Percentiles rank a stretch among this genome's conserved stretches.
Evolutionary conservation across 1,140 invertebrate genomes (phyloP).

Genomic region (Drosophila sp.): DNA sequence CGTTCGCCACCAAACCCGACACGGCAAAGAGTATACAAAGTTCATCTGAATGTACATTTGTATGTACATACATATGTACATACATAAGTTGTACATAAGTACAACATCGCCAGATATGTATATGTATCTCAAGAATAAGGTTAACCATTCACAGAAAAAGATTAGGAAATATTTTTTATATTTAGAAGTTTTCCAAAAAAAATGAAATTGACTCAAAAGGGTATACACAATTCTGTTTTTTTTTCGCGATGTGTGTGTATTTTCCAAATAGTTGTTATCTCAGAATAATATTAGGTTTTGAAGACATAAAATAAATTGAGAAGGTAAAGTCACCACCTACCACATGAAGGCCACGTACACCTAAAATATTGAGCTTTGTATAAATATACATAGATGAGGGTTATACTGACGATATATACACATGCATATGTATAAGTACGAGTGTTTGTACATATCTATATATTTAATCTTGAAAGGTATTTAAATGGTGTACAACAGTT

Average conservation of each 20-base stretch:
- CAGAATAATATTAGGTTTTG: conserved; percentile 11
- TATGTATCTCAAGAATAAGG: no score
- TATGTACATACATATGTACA: no score
- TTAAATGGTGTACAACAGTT: not conserved
- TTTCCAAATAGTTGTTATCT: conserved; percentile 3
- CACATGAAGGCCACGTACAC: conserved; percentile 12
- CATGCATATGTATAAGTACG: not conserved
- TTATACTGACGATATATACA: not conserved
- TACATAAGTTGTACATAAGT: no score
- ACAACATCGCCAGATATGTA: no score
- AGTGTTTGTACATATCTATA: not conserved
- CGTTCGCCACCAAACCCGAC: conserved; percentile 39
- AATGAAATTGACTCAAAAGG: not conserved
- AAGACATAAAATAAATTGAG: conserved; percentile 10
- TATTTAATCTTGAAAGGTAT: not conserved
- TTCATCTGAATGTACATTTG: no score
- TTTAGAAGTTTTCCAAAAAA: no score
- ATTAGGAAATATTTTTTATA: no score
- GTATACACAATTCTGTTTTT: not conserved
- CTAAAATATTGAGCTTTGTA: conserved; percentile 19
- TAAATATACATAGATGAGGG: not conserved
- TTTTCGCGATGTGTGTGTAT: not conserved
- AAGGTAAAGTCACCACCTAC: conserved; percentile 6
- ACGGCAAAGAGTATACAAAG: no score
- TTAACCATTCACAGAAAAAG: no score